A percentile compares a stretch with the other conserved stretches of the same genome.
These are phyloP conservation scores for Delphinus delphis DNA, from an alignment of 2,113 vertebrate genomes.

Conservation along the genomic window DNA sequence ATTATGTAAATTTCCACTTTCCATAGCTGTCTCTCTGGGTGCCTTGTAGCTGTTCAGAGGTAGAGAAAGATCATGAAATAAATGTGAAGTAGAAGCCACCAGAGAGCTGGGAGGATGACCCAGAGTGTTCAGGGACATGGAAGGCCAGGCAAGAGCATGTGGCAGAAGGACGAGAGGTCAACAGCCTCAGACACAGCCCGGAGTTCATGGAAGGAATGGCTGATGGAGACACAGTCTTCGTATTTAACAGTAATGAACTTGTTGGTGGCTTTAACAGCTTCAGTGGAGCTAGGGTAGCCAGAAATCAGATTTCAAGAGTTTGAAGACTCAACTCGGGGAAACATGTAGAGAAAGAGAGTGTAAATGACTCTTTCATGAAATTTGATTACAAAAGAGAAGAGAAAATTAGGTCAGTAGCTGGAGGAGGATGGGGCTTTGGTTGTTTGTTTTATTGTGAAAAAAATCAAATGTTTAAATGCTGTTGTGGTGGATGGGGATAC, in stretches of 20 bases:
- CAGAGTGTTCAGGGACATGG: neutral
- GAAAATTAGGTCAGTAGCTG: neutral
- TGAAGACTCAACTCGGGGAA: neutral
- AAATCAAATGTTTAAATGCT: neutral
- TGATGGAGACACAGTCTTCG: neutral
- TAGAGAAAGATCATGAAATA: neutral
- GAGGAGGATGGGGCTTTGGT: neutral
- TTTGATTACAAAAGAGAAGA: neutral
- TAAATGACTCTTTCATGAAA: neutral
- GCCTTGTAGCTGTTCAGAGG: neutral
- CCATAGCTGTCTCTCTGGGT: neutral
- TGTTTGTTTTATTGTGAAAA: neutral
- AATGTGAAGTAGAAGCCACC: no score
- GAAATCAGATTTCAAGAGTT: neutral
- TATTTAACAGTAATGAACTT: neutral
- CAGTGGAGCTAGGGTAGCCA: neutral
- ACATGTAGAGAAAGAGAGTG: neutral
- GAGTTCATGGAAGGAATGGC: neutral
- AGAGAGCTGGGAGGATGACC: neutral
- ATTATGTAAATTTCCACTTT: neutral
- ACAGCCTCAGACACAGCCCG: neutral
- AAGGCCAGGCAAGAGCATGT: neutral
- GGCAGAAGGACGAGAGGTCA: neutral
- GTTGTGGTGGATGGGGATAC: neutral
- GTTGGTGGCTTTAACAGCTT: neutral